A percentile compares a stretch with the other conserved stretches of the same genome.
phyloP scores from a whole-genome alignment of 2,888 invertebrate genomes.

The Melitaea athalia region DNA sequence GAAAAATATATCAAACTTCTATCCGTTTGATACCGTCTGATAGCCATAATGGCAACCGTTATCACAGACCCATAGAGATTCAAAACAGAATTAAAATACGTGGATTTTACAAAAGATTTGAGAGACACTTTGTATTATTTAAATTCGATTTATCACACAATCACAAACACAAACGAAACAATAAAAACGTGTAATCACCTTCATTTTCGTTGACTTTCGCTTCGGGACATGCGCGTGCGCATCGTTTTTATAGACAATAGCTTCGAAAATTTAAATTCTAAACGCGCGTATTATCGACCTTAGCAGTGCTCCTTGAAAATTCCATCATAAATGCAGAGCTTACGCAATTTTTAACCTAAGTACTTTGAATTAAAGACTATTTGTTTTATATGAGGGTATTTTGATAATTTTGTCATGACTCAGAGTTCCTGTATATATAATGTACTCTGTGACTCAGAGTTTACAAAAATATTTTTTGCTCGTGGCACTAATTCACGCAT shows the following conservation, averaged over 20 bases:
- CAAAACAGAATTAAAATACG: background rate
- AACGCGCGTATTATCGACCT: constrained; percentile 64
- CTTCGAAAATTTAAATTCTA: constrained; percentile 61
- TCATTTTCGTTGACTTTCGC: constrained; percentile 77
- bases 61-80: background rate
- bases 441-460: background rate
- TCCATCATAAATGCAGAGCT: constrained; percentile 16
- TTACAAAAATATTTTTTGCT: constrained; percentile 32
- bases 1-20: too few relatives aligned
- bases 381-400: background rate
- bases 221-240: constrained; percentile 50
- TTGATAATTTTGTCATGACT: constrained; percentile 6
- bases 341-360: constrained; percentile 23
- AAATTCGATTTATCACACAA: constrained; percentile 2
- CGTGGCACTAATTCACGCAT: background rate
- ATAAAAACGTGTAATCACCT: constrained; percentile 73
- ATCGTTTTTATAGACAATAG: constrained; percentile 76
- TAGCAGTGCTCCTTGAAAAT: constrained; percentile 46
- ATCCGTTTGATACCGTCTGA: too few relatives aligned
- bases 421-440: too few relatives aligned
- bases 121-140: background rate
- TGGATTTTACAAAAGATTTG: background rate
- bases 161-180: constrained; percentile 44
- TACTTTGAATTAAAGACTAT: background rate
- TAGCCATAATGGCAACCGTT: too few relatives aligned